These are phyloP conservation scores for Bambusicola thoracicus DNA, from an alignment of 2,113 vertebrate genomes.

Conservation along the genomic window DNA sequence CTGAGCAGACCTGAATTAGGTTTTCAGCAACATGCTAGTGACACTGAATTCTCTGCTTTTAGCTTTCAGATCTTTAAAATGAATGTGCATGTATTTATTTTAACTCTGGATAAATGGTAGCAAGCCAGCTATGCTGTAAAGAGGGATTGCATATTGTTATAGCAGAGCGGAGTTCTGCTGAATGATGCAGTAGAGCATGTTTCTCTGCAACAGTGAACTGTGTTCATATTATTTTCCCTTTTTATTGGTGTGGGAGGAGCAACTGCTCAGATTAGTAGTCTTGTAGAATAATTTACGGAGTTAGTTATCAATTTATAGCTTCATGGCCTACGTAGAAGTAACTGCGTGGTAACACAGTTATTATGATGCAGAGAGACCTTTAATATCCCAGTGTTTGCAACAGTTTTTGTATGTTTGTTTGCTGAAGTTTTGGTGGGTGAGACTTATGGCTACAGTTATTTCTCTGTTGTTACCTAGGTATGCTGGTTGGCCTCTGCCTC, in stretches of 20 bases:
- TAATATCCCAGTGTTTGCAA: neutral
- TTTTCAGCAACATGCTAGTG: neutral
- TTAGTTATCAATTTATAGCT: neutral
- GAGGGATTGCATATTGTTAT: neutral
- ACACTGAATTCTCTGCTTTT: neutral
- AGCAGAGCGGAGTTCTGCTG: neutral
- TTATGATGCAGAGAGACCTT: neutral
- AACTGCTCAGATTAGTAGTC: neutral
- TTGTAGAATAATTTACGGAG: constrained; percentile 7
- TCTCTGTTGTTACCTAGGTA: neutral
- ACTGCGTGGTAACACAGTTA: neutral
- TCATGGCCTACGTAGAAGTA: neutral
- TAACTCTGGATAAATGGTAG: neutral
- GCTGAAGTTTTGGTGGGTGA: neutral
- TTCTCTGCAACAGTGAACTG: constrained; percentile 15
- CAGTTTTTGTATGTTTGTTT: neutral
- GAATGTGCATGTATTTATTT: neutral
- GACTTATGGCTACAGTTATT: rapidly evolving
- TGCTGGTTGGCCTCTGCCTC: constrained; percentile 34
- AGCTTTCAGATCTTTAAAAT: neutral
- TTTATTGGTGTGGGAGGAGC: constrained; percentile 29
- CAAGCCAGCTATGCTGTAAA: neutral
- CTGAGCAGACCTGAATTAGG: constrained; percentile 18
- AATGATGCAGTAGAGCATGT: neutral
- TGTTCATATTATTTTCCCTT: neutral